A percentile compares a stretch with the other conserved stretches of the same genome.
These are phyloP conservation scores for Coptodon rendalli DNA, from an alignment of 2,113 vertebrate genomes.

Conservation along the genomic window DNA sequence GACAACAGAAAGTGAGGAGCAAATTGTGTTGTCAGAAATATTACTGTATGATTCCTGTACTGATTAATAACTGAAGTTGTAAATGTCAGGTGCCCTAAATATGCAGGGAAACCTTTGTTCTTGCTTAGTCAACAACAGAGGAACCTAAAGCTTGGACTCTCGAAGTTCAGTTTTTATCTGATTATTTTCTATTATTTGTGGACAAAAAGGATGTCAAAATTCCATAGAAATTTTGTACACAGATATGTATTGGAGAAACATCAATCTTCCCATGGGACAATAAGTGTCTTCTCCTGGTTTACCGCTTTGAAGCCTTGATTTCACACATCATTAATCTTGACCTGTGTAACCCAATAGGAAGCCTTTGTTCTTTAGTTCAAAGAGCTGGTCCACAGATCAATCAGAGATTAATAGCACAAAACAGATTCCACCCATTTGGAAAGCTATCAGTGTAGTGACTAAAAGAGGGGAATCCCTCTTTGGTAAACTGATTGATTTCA, in stretches of 20 bases:
- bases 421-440: slow-evolving; percentile 8
- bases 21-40: neutral
- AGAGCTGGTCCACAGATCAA: slow-evolving; percentile 43
- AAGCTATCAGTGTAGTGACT: slow-evolving; percentile 28
- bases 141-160: neutral
- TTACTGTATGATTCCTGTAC: neutral
- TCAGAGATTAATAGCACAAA: slow-evolving; percentile 28
- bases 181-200: neutral
- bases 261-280: neutral
- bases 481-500: slow-evolving; percentile 22
- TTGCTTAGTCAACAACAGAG: neutral
- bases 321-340: slow-evolving; percentile 53
- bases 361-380: slow-evolving; percentile 53
- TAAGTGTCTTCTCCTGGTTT: neutral
- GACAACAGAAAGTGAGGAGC: slow-evolving; percentile 23
- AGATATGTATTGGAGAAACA: neutral
- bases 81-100: neutral
- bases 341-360: slow-evolving; percentile 53
- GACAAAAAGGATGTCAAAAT: neutral
- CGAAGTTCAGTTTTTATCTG: neutral
- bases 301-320: slow-evolving; percentile 21
- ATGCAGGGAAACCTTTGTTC: neutral
- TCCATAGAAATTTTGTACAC: neutral
- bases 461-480: slow-evolving; percentile 11
- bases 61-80: neutral